Conservation (phyloP, 37 sponge, comb jelly and placozoan species). For the Cliona cf. orientalis region DNA sequence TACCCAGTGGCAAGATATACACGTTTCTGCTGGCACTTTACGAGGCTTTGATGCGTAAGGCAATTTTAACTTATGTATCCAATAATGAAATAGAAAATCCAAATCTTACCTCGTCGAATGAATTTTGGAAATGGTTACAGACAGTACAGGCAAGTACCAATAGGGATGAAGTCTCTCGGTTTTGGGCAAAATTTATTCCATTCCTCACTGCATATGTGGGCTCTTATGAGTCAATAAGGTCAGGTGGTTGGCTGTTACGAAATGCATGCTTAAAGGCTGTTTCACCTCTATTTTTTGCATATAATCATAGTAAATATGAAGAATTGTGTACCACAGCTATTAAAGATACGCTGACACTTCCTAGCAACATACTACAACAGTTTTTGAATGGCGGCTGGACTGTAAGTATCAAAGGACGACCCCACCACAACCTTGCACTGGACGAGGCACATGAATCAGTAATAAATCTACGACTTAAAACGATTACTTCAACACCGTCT, state of each 20-base stretch:
- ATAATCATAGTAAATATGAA: neutral
- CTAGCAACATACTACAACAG: neutral
- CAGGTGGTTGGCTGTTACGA: neutral
- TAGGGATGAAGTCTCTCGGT: slow-evolving; percentile 4
- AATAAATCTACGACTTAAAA: slow-evolving; percentile 1
- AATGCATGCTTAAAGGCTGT: neutral
- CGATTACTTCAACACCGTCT: slow-evolving; percentile 9
- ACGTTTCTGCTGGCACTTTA: neutral
- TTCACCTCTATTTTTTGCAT: too few relatives aligned
- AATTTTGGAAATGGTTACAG: slow-evolving; percentile 7
- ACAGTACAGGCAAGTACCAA: neutral
- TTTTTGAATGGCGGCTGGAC: slow-evolving; percentile 7
- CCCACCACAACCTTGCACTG: neutral
- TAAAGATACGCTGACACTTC: slow-evolving; percentile 1
- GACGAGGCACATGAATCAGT: slow-evolving; percentile 20
- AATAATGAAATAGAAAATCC: too few relatives aligned
- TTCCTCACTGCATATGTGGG: slow-evolving; percentile 2
- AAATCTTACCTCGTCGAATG: too few relatives aligned
- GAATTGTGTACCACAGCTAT: neutral
- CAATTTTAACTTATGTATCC: too few relatives aligned
- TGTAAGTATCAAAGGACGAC: slow-evolving; percentile 6
- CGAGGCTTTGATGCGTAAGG: neutral
- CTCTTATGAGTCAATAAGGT: neutral
- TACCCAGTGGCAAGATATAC: slow-evolving; percentile 16
- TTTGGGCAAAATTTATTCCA: slow-evolving; percentile 1